Evolutionary conservation across 2,888 invertebrate genomes (phyloP).

Genomic region (Ophioninae sp.): DNA sequence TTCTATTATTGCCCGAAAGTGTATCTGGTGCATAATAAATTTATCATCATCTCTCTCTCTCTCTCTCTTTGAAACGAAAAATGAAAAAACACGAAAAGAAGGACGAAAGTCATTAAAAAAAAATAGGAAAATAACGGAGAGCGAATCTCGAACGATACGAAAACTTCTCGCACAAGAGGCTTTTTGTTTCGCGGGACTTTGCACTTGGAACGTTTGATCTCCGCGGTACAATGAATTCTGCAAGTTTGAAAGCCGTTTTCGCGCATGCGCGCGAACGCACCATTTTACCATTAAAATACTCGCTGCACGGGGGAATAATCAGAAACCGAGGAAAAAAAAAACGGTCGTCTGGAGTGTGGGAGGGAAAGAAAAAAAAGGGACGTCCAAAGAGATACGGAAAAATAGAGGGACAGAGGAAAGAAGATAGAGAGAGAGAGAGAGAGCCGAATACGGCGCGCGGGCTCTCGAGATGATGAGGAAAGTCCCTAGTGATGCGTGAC

Average conservation of each 20-base stretch:
- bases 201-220: conserved; percentile 31
- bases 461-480: conserved; percentile 30
- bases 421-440: too few species aligned
- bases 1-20: too few species aligned
- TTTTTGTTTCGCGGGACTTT: conserved; percentile 26
- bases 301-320: too few species aligned
- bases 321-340: neutral
- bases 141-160: neutral
- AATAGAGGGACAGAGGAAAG: too few species aligned
- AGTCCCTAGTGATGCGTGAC: conserved; percentile 42
- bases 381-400: conserved; percentile 1
- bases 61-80: neutral
- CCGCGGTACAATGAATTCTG: conserved; percentile 11
- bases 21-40: too few species aligned
- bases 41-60: neutral
- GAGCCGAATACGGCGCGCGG: too few species aligned
- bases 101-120: conserved; percentile 9
- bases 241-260: neutral
- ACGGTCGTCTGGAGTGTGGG: neutral
- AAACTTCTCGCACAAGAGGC: conserved; percentile 3
- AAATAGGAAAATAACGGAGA: neutral
- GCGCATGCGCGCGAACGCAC: too few species aligned
- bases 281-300: too few species aligned
- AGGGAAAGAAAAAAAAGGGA: conserved; percentile 8
- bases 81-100: neutral